Evolutionary conservation across 2,888 invertebrate genomes (phyloP).

Genomic region (Cosmopolites sordidus): DNA sequence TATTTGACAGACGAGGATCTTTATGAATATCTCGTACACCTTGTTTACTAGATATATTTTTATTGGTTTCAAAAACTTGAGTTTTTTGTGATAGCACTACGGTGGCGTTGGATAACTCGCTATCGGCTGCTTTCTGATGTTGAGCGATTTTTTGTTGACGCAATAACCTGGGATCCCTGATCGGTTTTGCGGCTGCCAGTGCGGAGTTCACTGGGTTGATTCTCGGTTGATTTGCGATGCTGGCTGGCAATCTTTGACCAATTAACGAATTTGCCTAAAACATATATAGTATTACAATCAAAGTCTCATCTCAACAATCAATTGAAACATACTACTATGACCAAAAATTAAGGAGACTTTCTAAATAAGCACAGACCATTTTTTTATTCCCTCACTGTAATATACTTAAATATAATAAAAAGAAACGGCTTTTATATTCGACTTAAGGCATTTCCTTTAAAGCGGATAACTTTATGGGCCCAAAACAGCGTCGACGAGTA

Average conservation of each 20-base stretch:
- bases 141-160: constrained; percentile 34
- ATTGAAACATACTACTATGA: constrained; percentile 9
- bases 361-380: too few species aligned
- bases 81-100: constrained; percentile 39
- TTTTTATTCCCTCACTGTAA: too few species aligned
- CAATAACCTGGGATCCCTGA: constrained; percentile 41
- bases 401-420: too few species aligned
- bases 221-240: constrained; percentile 42
- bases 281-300: constrained; percentile 6
- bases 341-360: too few species aligned
- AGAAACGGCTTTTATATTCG: too few species aligned
- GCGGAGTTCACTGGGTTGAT: constrained; percentile 54
- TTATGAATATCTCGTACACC: constrained; percentile 44
- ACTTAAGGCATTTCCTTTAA: too few species aligned
- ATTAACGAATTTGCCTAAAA: constrained; percentile 27
- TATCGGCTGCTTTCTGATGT: constrained; percentile 5
- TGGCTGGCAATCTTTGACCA: constrained; percentile 23
- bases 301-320: background rate
- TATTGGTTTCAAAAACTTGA: constrained; percentile 44
- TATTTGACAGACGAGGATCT: constrained; percentile 48
- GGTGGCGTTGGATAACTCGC: background rate
- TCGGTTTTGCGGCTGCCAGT: constrained; percentile 41
- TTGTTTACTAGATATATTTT: constrained; percentile 47
- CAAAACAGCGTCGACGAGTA: too few species aligned
- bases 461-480: too few species aligned